Percentiles rank a stretch among this genome's conserved stretches.
phyloP scores from a whole-genome alignment of 1,140 invertebrate genomes.

The Pissodes strobi region DNA sequence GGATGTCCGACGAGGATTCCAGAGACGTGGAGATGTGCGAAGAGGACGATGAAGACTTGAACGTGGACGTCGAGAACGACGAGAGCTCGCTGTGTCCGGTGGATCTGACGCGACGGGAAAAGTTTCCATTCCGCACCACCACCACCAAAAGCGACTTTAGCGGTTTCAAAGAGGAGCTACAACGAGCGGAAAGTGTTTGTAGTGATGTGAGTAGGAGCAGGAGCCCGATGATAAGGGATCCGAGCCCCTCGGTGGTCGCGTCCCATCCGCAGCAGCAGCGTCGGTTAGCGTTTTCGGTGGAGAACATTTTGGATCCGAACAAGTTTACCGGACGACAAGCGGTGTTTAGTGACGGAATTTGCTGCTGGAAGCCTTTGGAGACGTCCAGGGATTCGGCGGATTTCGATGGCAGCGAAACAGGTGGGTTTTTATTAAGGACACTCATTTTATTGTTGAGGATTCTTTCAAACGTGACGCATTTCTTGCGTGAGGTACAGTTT shows the following conservation, averaged over 20 bases:
- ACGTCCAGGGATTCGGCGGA: constrained; percentile 56
- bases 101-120: constrained; percentile 54
- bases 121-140: constrained; percentile 45
- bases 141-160: constrained; percentile 46
- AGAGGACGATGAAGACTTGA: constrained; percentile 53
- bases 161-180: constrained; percentile 44
- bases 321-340: constrained; percentile 79
- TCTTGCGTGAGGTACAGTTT: no score
- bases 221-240: constrained; percentile 47
- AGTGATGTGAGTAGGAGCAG: constrained; percentile 56
- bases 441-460: no score
- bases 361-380: constrained; percentile 67
- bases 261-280: constrained; percentile 52
- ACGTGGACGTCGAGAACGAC: constrained; percentile 55
- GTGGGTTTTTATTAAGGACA: constrained; percentile 45
- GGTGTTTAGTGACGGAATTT: constrained; percentile 56
- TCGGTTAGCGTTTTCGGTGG: constrained; percentile 82
- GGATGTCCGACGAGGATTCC: constrained; percentile 49
- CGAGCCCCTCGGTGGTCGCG: constrained; percentile 55
- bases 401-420: constrained; percentile 60
- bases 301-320: constrained; percentile 88
- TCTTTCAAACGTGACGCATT: no score
- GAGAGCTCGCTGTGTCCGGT: constrained; percentile 56
- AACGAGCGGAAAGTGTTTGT: constrained; percentile 56
- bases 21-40: constrained; percentile 53